A percentile compares a stretch with the other conserved stretches of the same genome.
Conservation (phyloP, 2,888 invertebrate genomes). For the Lasioglossum villosulum region DNA sequence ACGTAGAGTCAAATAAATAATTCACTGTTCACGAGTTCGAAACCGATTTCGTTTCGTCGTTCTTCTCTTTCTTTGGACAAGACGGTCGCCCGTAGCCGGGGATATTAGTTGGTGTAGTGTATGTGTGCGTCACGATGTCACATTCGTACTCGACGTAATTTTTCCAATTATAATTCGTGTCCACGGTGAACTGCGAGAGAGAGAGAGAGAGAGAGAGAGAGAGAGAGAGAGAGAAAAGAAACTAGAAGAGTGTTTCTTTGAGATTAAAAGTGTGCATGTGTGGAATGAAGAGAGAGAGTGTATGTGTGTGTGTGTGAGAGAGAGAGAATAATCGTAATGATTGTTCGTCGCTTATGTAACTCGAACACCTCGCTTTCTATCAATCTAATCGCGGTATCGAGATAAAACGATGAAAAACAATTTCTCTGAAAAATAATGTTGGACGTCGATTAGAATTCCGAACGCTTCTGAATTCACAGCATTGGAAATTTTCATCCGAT, state of each 20-base stretch:
- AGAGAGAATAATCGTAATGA: not conserved
- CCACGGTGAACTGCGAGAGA: not conserved
- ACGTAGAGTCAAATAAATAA: slow-evolving; percentile 31
- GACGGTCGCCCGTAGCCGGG: slow-evolving; percentile 42
- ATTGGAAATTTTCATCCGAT: not conserved
- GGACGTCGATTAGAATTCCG: not conserved
- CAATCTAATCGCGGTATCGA: slow-evolving; percentile 56
- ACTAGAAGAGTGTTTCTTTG: not conserved
- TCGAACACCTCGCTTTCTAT: slow-evolving; percentile 40
- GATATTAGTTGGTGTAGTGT: slow-evolving; percentile 12
- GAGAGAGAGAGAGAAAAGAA: not conserved
- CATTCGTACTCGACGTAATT: slow-evolving; percentile 17
- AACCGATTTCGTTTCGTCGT: slow-evolving; percentile 16
- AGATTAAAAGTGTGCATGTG: not conserved
- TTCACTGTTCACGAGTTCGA: slow-evolving; percentile 29
- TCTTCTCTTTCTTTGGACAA: slow-evolving; percentile 46
- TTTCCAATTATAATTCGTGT: not conserved
- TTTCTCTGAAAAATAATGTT: slow-evolving; percentile 18
- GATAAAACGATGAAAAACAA: slow-evolving; percentile 45
- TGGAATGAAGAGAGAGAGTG: not conserved
- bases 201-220: not conserved
- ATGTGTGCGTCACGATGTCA: slow-evolving; percentile 4
- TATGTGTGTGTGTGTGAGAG: not conserved
- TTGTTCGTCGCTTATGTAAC: slow-evolving; percentile 45
- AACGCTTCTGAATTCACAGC: not conserved